These are phyloP conservation scores for Tachuris rubrigastra DNA, from an alignment of 2,113 vertebrate species.

Conservation along the genomic window DNA sequence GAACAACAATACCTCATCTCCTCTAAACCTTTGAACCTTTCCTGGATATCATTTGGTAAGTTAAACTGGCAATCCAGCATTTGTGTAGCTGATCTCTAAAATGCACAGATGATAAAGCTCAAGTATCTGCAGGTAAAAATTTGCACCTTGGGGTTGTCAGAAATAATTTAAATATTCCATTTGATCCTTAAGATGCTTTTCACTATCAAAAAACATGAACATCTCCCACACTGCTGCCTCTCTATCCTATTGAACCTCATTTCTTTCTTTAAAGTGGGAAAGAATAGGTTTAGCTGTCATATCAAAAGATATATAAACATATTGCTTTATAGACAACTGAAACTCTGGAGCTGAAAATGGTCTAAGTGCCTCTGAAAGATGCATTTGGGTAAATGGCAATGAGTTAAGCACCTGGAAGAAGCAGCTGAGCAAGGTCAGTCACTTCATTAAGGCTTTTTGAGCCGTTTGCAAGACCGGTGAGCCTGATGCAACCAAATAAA, in stretches of 20 bases:
- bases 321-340: background rate
- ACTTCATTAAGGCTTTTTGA: background rate
- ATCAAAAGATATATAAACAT: background rate
- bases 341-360: background rate
- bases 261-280: background rate
- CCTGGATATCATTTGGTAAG: background rate
- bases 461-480: background rate
- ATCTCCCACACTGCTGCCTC: background rate
- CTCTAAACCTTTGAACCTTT: slow-evolving; percentile 28
- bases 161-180: background rate
- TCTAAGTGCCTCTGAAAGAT: background rate
- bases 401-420: background rate
- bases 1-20: slow-evolving; percentile 52
- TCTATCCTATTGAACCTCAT: background rate
- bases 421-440: background rate
- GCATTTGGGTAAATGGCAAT: background rate
- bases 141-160: background rate
- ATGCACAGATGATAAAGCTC: background rate
- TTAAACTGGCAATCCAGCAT: background rate
- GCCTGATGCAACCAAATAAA: slow-evolving; percentile 3
- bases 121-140: background rate
- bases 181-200: background rate
- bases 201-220: background rate
- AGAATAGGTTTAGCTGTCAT: background rate
- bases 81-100: slow-evolving; percentile 1